These are phyloP conservation scores for Luehdorfia chinensis DNA, from an alignment of 1,140 invertebrate genomes.

Conservation along the genomic window DNA sequence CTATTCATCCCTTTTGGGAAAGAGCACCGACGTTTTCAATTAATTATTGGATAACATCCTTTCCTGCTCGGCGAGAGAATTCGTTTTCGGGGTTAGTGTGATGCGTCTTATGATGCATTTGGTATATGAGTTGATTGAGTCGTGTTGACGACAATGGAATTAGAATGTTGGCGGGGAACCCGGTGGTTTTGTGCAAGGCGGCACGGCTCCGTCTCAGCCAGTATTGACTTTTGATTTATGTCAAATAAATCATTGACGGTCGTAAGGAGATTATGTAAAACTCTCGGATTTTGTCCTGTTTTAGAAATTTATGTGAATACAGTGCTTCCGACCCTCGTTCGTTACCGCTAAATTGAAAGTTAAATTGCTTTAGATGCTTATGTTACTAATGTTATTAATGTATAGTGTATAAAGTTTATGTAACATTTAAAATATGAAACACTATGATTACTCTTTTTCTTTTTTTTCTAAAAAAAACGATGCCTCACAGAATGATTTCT, in stretches of 20 bases:
- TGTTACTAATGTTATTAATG: too few relatives aligned
- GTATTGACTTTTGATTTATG: slow-evolving; percentile 62
- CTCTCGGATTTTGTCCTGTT: slow-evolving; percentile 6
- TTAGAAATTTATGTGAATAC: too few relatives aligned
- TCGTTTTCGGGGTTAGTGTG: slow-evolving; percentile 15
- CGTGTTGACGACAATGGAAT: slow-evolving; percentile 68
- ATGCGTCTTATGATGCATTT: slow-evolving; percentile 29
- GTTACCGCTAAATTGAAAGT: too few relatives aligned
- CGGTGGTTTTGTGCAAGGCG: slow-evolving; percentile 64
- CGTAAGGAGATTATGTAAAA: slow-evolving; percentile 45
- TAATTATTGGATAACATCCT: slow-evolving; percentile 26
- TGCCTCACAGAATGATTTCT: too few relatives aligned
- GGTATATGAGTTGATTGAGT: slow-evolving; percentile 27
- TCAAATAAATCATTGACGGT: slow-evolving; percentile 48
- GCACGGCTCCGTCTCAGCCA: slow-evolving; percentile 20
- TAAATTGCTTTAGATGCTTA: too few relatives aligned
- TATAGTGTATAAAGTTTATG: too few relatives aligned
- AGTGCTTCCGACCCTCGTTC: too few relatives aligned
- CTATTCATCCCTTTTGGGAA: slow-evolving; percentile 65
- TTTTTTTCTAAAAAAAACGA: too few relatives aligned
- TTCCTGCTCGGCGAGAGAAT: slow-evolving; percentile 10
- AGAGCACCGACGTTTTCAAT: slow-evolving; percentile 40
- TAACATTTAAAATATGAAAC: too few relatives aligned
- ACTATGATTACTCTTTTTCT: too few relatives aligned
- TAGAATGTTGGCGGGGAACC: slow-evolving; percentile 63